Percentiles rank a stretch among this genome's conserved stretches.
Evolutionary conservation across 2,888 invertebrate species (phyloP).

Genomic region (Elaeidobius kamerunicus): DNA sequence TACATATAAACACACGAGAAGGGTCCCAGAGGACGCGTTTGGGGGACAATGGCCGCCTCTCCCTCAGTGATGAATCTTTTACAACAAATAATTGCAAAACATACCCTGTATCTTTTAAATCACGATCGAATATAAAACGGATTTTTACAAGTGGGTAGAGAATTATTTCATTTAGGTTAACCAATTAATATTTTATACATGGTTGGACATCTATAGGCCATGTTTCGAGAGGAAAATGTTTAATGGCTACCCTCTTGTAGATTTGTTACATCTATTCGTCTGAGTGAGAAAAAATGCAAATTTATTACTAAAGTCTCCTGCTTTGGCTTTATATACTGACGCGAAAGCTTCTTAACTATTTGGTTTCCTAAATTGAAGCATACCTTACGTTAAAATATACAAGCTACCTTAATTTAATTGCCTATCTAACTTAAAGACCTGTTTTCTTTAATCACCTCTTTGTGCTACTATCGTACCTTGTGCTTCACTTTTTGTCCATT

Average conservation of each 20-base stretch:
- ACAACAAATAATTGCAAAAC: constrained; percentile 83
- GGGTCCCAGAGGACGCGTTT: constrained; percentile 29
- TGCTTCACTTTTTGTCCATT: constrained; percentile 17
- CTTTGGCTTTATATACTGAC: constrained; percentile 30
- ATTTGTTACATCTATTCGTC: constrained; percentile 19
- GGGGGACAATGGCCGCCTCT: constrained; percentile 40
- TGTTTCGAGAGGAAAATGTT: constrained; percentile 30
- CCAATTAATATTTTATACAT: constrained; percentile 22
- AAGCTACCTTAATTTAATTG: constrained; percentile 27
- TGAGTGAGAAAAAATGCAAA: constrained; percentile 17
- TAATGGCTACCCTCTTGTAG: constrained; percentile 26
- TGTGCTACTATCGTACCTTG: constrained; percentile 26
- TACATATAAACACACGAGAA: constrained; percentile 23
- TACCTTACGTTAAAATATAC: constrained; percentile 21
- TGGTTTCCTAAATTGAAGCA: constrained; percentile 27
- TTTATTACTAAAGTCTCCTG: constrained; percentile 35
- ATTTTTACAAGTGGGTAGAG: constrained; percentile 31
- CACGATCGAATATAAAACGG: constrained; percentile 55
- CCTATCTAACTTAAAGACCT: constrained; percentile 26
- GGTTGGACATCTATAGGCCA: constrained; percentile 26
- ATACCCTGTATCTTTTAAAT: constrained; percentile 91
- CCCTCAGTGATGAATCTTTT: constrained; percentile 51
- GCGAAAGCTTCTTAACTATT: constrained; percentile 9
- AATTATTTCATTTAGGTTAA: constrained; percentile 18
- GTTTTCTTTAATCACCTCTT: constrained; percentile 20